Evolutionary conservation across 2,888 invertebrate species (phyloP), one percentile per base, ranked within the genome.

Genomic region (Trichogramma evanescens): DNA sequence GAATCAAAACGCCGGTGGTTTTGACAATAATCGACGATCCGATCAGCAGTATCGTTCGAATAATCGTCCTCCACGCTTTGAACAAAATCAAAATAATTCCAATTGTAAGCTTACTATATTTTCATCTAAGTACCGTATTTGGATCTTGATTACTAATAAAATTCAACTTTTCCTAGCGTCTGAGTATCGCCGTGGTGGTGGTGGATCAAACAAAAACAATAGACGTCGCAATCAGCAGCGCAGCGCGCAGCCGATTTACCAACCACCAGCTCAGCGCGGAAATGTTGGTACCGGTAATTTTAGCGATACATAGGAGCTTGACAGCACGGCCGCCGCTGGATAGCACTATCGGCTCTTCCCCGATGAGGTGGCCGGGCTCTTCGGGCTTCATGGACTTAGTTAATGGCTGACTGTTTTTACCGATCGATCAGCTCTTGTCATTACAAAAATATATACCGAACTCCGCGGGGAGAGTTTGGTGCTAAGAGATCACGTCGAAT

Each of bases 191-290:
- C 69, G 75, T 50, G 71, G 73, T 43, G 70, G 73, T 48, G 68
- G 64, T 38, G 65, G 69, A 26, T 66, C 67, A 8, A 66, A 63
- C 48, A 74, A 71, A 52, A 66, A 67, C 9, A 68, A 69, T 54
- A 72, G 71, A 48, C 73, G 71, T 64, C 69, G 74, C 3, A 69
- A 65, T 40, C 74, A 73, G 50, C 75, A 76, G 54, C 72, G 77
- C 50, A 75, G 69, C 64, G 67, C 77, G 4, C 77, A 77, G 60
- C 72, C 75, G 2, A 77, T 77, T 62, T 77, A 77, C 60, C 77
- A 77, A 63, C 77, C 77, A 42, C 77, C 77, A 4, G 76, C 76
- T 50, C 76, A 77, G 63, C 74, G 77, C 6, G 78, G 77, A 66
- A 50, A 51, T 26, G 26, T 26, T 26, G 46, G n/a, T 6, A 44